Conservation (phyloP, 2,888 invertebrate species). For the Callyntrura sp. region DNA sequence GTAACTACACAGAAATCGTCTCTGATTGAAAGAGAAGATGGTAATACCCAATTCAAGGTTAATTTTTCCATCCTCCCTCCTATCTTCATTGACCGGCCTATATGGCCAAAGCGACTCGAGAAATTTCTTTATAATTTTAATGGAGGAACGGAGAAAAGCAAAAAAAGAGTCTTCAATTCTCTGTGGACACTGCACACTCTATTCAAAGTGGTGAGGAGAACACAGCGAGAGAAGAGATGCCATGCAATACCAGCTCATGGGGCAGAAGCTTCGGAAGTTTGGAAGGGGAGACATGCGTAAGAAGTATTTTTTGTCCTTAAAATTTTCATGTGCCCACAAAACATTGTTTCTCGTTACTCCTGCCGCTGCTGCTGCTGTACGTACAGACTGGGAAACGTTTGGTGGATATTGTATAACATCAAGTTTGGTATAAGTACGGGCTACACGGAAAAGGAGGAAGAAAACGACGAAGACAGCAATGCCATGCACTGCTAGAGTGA, state of each 20-base stretch:
- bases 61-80: no score
- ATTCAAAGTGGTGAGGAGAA: conserved; percentile 19
- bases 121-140: conserved; percentile 60
- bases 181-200: conserved; percentile 47
- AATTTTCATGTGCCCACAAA: conserved; percentile 53
- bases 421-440: not conserved
- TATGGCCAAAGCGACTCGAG: conserved; percentile 13
- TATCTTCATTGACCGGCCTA: not conserved
- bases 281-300: conserved; percentile 75
- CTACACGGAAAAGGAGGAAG: conserved; percentile 2
- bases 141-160: not conserved
- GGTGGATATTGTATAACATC: not conserved
- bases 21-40: no score
- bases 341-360: conserved; percentile 31
- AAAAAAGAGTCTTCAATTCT: conserved; percentile 44
- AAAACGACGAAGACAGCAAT: conserved; percentile 17
- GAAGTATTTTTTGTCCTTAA: conserved; percentile 38
- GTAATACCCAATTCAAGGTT: no score
- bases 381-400: not conserved
- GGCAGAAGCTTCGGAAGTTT: conserved; percentile 61
- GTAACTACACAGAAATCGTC: no score
- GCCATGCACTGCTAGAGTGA: not conserved
- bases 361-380: not conserved
- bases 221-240: not conserved
- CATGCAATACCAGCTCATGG: conserved; percentile 11